Evolutionary conservation across 2,797 vertebrate species (phyloP), one percentile per base, ranked within the genome.

Genomic region (Propithecus perrieri): DNA sequence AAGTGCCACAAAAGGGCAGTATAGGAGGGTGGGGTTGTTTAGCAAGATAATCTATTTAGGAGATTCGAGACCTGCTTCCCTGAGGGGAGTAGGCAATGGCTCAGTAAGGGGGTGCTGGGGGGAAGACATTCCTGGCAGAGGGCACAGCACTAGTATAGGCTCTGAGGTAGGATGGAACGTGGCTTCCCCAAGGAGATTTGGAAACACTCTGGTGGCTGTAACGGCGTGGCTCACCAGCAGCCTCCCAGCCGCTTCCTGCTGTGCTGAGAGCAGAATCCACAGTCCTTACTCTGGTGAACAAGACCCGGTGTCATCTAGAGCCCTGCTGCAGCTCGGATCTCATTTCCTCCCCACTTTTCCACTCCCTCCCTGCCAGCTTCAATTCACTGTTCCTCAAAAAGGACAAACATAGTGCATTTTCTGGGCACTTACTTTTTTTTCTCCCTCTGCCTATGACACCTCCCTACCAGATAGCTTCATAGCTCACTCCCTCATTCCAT

Each of bases 1-100:
- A 88, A 92, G 46, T 80, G 83, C 78, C 93, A 85, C 50, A 41
- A 96, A 95, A 88, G 65, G 85, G 92, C 94, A 88, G 81, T 86
- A 61, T 5, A 2, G n/a, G 48, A 57, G 43, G 50, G 33, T 26
- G 33, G 71, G 35, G 24, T 65, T 74, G 48, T 63, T 93, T 11
- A 72, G 90, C 48, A 67, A 93, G 38, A 59, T 26, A 84, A 94
- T 93, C 63, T 67, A 76, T 89, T 96, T 96, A 91, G 79, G 41
- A 85, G 67, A 38, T 76, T 94, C 55, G 85, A 69, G 41, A 43
- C 46, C 71, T 61, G 41, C 46, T 93, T 94, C 71, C 59, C 65
- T 33, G 30, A 92, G 79, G 48, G 17, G 24, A 50, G 43, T 33
- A 95, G 67, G n/a, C 94, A 80, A 55, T 33, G 50, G 50, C 30